These are phyloP conservation scores for Papilio gigon DNA, from an alignment of 2,888 invertebrate species.

Conservation along the genomic window DNA sequence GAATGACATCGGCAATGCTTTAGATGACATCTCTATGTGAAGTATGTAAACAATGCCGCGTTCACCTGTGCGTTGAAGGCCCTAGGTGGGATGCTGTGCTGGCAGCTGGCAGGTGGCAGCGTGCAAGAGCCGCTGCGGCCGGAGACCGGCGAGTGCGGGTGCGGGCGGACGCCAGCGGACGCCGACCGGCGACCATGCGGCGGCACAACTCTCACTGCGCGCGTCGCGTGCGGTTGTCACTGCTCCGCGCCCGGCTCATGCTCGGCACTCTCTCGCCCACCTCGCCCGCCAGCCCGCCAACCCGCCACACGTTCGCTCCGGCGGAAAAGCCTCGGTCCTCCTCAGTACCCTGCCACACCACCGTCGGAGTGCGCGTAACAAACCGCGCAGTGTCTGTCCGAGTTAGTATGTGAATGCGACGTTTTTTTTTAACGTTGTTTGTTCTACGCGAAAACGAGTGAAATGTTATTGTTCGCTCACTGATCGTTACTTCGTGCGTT, in stretches of 20 bases:
- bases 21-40: constrained; percentile 1
- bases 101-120: constrained; percentile 55
- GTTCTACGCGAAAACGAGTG: constrained; percentile 72
- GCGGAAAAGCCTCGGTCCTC: constrained; percentile 21
- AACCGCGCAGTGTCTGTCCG: constrained; percentile 72
- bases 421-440: constrained; percentile 65
- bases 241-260: constrained; percentile 51
- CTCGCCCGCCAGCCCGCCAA: constrained; percentile 26
- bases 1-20: background rate
- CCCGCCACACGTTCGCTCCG: constrained; percentile 45
- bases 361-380: constrained; percentile 68
- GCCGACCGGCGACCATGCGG: constrained; percentile 52
- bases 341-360: constrained; percentile 68
- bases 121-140: constrained; percentile 56
- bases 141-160: constrained; percentile 52
- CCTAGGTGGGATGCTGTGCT: constrained; percentile 45
- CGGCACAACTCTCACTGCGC: constrained; percentile 80
- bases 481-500: constrained; percentile 58
- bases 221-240: constrained; percentile 76
- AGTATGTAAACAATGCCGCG: constrained; percentile 29
- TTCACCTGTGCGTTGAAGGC: constrained; percentile 43
- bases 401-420: constrained; percentile 79
- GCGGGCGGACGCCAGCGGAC: constrained; percentile 46
- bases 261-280: constrained; percentile 46
- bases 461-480: constrained; percentile 71